phyloP scores from a whole-genome alignment of 1,140 invertebrate genomes.

The Zaprionus capensis region DNA sequence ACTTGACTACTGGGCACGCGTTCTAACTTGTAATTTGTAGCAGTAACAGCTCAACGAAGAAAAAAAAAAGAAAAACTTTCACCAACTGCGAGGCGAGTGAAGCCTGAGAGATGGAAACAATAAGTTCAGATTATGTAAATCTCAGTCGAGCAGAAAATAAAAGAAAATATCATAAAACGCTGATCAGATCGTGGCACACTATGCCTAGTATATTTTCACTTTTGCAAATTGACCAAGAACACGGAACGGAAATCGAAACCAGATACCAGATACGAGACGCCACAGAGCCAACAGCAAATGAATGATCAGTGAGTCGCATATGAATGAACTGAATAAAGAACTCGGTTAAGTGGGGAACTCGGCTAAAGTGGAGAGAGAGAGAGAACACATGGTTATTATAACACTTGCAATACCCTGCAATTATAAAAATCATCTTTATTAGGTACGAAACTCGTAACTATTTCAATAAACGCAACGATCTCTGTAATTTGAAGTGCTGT shows the following conservation, averaged over 20 bases:
- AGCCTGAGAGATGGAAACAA: slow-evolving; percentile 10
- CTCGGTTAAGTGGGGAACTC: slow-evolving; percentile 23
- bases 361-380: slow-evolving; percentile 1
- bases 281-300: slow-evolving; percentile 11
- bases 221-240: slow-evolving; percentile 71
- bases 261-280: slow-evolving; percentile 4
- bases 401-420: slow-evolving; percentile 7
- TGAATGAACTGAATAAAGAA: slow-evolving; percentile 28
- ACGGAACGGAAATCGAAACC: slow-evolving; percentile 70
- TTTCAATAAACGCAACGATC: not conserved
- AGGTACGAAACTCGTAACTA: not conserved
- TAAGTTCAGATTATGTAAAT: slow-evolving; percentile 70
- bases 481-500: not conserved
- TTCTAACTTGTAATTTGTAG: slow-evolving; percentile 77
- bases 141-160: slow-evolving; percentile 31
- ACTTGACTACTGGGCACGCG: slow-evolving; percentile 69
- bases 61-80: slow-evolving; percentile 54
- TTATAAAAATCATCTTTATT: not conserved
- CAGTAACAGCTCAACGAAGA: not conserved
- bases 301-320: slow-evolving; percentile 26
- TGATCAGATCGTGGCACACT: slow-evolving; percentile 34
- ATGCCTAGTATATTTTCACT: slow-evolving; percentile 63
- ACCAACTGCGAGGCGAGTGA: slow-evolving; percentile 37
- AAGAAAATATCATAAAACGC: slow-evolving; percentile 20
- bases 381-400: not conserved